Base-by-base conservation (phyloP, 2,797 vertebrate species). In the Catharus ustulatus region DNA sequence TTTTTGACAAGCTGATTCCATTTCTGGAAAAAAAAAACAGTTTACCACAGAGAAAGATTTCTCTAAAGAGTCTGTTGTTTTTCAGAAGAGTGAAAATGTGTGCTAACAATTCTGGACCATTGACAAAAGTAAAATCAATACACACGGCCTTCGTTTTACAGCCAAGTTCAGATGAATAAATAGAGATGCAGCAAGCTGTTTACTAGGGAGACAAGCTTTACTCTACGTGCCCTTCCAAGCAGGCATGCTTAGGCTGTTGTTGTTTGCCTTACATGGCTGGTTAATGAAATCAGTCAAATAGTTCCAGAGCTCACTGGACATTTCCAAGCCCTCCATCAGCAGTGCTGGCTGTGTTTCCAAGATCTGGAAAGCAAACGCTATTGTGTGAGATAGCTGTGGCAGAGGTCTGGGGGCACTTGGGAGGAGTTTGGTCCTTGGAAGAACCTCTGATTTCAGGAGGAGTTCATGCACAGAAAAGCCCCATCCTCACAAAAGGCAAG, bases 61-160 rank as follows among this genome's bases (percentile, higher is more conserved):
- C 75, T 68, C 89, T 95, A 90, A 95, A 94, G 96, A 85, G 84
- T 85, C 96, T 96, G 97, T 97, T 98, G 97, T 97, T 97, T 96
- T 96, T 95, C 91, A 94, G 95, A 91, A 91, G 90, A 96, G 95
- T 97, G 96, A 96, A 95, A 95, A 95, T 97, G 96, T 96, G 97
- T 97, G 97, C 96, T 43, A 87, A 97, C 92, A 95, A 89, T 96
- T 97, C 95, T 96, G 97, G 97, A 97, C 91, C 94, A 89, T 59
- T 96, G 96, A 98, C 97, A 97, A 97, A 97, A 97, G 97, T 95
- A 96, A 91, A 96, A 97, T 97, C 97, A 95, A 96, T 96, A 96
- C 96, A 97, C 95, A 87, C 93, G 94, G 91, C 90, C 94, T 95
- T 89, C 54, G 10, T 93, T 88, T 91, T 95, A 88, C 57, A 94